phyloP scores from a whole-genome alignment of 2,113 vertebrate genomes.

The Mesoclemmys tuberculata region DNA sequence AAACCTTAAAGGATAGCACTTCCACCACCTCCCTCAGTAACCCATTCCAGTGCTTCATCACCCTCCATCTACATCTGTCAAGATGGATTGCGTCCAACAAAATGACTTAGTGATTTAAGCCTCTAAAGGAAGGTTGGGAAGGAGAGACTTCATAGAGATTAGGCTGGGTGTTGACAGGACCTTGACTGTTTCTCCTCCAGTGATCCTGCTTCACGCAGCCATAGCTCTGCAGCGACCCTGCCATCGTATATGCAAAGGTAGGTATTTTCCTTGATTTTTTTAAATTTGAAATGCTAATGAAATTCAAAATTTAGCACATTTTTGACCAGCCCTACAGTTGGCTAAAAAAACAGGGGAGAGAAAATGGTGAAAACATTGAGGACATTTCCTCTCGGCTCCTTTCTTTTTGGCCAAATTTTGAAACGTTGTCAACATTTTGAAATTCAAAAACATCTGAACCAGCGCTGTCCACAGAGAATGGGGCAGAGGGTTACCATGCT shows the following conservation, averaged over 20 bases:
- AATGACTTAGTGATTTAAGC: not conserved
- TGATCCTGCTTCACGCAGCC: not conserved
- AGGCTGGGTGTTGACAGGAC: not conserved
- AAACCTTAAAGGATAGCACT: too few relatives aligned
- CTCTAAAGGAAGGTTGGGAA: not conserved
- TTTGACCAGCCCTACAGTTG: not conserved
- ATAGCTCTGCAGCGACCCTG: not conserved
- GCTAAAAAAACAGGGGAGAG: not conserved
- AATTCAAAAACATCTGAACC: not conserved
- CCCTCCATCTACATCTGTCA: not conserved
- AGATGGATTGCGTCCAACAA: not conserved
- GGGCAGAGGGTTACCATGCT: not conserved
- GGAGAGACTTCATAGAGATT: not conserved
- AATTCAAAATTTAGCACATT: not conserved
- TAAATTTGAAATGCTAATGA: not conserved
- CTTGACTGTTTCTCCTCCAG: not conserved
- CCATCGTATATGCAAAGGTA: not conserved
- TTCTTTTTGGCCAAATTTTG: not conserved
- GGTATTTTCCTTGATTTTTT: not conserved
- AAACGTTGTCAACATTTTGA: not conserved
- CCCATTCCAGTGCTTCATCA: too few relatives aligned
- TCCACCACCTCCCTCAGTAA: too few relatives aligned
- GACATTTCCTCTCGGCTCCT: not conserved
- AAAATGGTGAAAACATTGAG: not conserved
- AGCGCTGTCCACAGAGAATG: not conserved